phyloP scores from a whole-genome alignment of 2,113 vertebrate species.

The Chinchilla lanigera region DNA sequence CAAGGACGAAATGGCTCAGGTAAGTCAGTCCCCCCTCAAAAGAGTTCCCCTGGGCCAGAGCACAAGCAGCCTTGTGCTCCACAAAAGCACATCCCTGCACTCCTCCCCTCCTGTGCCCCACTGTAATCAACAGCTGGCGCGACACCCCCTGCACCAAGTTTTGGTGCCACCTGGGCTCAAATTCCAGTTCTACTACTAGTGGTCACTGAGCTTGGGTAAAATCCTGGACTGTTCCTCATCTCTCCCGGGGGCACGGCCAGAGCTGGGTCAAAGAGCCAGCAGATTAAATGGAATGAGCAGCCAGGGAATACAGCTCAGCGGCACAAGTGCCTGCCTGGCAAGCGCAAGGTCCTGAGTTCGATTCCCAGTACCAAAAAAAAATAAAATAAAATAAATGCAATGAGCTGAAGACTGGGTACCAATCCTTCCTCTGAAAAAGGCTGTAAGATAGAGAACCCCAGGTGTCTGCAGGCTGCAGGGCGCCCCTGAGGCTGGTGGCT shows the following conservation, averaged over 20 bases:
- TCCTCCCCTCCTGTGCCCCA: neutral
- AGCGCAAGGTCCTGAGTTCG: too few species aligned
- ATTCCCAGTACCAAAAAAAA: too few species aligned
- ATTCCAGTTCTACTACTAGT: neutral
- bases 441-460: neutral
- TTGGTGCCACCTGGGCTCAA: neutral
- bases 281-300: neutral
- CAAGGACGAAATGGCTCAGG: conserved; percentile 82
- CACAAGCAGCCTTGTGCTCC: neutral
- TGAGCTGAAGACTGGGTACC: neutral
- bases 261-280: neutral
- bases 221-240: neutral
- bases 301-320: too few species aligned
- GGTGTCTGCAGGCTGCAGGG: neutral
- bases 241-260: neutral
- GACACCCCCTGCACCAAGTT: neutral
- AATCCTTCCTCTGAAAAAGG: neutral
- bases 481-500: neutral
- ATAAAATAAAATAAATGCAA: too few species aligned
- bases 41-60: rapidly evolving
- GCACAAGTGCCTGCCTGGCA: too few species aligned
- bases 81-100: neutral
- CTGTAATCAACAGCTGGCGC: neutral
- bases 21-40: conserved; percentile 78
- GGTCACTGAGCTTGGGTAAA: neutral